Evolutionary conservation across 2,888 invertebrate genomes (phyloP), one percentile per base, ranked within the genome.

Genomic region (Labia minor): DNA sequence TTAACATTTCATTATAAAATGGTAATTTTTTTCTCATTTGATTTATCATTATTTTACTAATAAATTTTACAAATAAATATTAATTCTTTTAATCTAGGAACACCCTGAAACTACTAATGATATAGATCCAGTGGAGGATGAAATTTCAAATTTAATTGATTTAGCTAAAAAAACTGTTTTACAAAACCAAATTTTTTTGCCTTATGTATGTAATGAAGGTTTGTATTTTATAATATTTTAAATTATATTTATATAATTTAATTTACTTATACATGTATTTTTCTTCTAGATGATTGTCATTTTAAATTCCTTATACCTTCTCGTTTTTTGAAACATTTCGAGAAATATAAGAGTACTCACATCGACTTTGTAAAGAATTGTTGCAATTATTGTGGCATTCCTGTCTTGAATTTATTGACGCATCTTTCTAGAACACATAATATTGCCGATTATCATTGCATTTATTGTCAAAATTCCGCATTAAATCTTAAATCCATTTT

Each of bases 401-500:
- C 33, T 8, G 6, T 11, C 6, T 8, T 8, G 11, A 11, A 33
- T 65, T 21, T 65, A 11, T 20, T 21, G n/a, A 21, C n/a, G 66
- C 61, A 65, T 74, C 73, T 61, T 70, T 77, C 75, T 81, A 81
- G 71, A 79, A 80, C 70, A 3, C 82, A 82, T 66, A 74, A 76
- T 1, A 76, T 80, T 63, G 76, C 75, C 65, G 76, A 76, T 19
- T 81, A 77, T 68, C 81, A 82, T 69, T 83, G 83, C 69, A 74
- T 80, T 1, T 81, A 81, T 71, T 83, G 83, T 71, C 63, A 74
- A 0, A 75, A 74, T 70, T 81, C 80, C 1, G 73, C 77, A 1
- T 74, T 77, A 14, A 73, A 72, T 1, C 70, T 74, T 1, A 73
- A 74, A 1, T 77, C 78, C 1, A 75, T 84, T 68, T 75, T 80